These are phyloP conservation scores for Drosophila kambysellisi DNA, from an alignment of 2,888 invertebrate species.

Conservation along the genomic window DNA sequence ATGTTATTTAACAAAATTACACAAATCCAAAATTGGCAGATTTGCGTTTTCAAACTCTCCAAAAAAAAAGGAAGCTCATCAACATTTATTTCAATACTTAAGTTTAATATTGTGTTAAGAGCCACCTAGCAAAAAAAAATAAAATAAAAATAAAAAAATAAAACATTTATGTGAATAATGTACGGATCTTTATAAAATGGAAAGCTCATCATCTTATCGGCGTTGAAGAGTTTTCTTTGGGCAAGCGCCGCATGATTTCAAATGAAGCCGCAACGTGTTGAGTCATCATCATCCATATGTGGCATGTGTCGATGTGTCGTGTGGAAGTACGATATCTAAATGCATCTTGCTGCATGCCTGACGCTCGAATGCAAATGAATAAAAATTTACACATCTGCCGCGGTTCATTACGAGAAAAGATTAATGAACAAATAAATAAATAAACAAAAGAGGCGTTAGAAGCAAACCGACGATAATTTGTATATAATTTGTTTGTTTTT, in stretches of 20 bases:
- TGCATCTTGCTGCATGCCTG: conserved; percentile 36
- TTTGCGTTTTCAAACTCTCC: neutral
- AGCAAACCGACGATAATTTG: conserved; percentile 45
- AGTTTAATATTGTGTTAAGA: neutral
- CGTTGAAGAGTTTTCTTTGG: neutral
- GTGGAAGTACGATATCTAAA: conserved; percentile 42
- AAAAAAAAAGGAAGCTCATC: neutral
- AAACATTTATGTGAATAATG: neutral
- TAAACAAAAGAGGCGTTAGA: conserved; percentile 58
- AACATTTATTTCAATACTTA: neutral
- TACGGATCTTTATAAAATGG: neutral
- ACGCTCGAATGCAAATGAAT: conserved; percentile 48
- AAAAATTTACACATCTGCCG: conserved; percentile 54
- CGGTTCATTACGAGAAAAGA: conserved; percentile 43
- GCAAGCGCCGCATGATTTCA: neutral
- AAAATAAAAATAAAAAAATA: too few species aligned
- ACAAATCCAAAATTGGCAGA: too few species aligned
- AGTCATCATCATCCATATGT: conserved; percentile 39
- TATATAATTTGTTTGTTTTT: conserved; percentile 12
- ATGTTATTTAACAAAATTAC: neutral
- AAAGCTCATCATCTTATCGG: neutral
- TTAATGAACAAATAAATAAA: conserved; percentile 27
- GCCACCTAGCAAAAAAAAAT: neutral
- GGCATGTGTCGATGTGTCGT: conserved; percentile 6
- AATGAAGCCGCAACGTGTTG: conserved; percentile 28